Evolutionary conservation across 1,140 invertebrate species (phyloP), one percentile per base, ranked within the genome.

Genomic region (Acromyrmex charruanus): DNA sequence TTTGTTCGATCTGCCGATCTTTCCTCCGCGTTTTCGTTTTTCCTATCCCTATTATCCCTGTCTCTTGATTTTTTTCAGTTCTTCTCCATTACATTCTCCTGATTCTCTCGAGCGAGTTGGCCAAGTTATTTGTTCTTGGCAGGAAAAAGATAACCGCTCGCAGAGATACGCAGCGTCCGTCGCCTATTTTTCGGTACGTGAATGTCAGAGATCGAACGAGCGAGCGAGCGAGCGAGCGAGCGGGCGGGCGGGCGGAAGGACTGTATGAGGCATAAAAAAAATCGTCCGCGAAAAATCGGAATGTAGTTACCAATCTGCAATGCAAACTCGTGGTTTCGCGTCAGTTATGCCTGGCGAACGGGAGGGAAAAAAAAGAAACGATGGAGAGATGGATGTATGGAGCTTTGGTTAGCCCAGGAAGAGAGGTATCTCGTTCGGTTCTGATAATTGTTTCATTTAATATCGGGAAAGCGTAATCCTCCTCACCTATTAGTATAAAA

Each of bases 241-340:
- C 25, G 25, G 35, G n/a, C 18, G 4, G 39, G 12, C 53, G 21
- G 21, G 53, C 21, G 63, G 71, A 53, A 25, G 39, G 71, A 63
- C 28, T 81, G 75, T 31, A 87, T 61, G 63, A 59, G 35, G 55
- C 86, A 59, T 72, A 55, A 88, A 90, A 90, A 90, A 90, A 90
- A 90, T 90, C 72, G 77, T 88, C 81, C 89, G 86, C 65, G 90
- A 89, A 91, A 91, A 91, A 88, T 91, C 77, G 90, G 88, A 89
- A 91, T 86, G 90, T 88, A 89, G 90, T 91, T 91, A 91, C 77
- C 90, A 91, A 91, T 91, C 90, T 91, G 90, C 90, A 91, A 91
- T 91, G 90, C 90, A 91, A 91, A 91, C 90, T 89, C 88, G 85
- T 68, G 81, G 89, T 88, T 90, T 90, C 89, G 86, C 86, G 79